These are phyloP conservation scores for Nestor notabilis DNA, from an alignment of 2,113 vertebrate species.

Conservation along the genomic window DNA sequence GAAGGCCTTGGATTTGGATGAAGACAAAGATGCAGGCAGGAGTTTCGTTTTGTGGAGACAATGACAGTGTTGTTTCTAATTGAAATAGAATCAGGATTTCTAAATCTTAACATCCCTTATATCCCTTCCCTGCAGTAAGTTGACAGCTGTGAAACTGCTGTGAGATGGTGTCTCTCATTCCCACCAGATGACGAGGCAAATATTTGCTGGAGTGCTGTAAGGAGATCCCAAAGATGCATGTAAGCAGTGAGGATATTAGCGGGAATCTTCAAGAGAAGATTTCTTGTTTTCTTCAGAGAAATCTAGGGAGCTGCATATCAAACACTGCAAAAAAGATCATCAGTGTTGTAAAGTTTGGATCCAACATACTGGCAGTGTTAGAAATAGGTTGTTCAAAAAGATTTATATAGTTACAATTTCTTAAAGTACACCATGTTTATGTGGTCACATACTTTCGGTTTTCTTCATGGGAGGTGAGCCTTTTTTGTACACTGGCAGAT, in stretches of 20 bases:
- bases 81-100: not conserved
- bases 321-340: not conserved
- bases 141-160: not conserved
- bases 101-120: not conserved
- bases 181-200: not conserved
- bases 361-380: not conserved
- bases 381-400: not conserved
- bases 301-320: not conserved
- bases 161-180: not conserved
- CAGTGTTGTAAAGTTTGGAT: not conserved
- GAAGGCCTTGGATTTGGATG: not conserved
- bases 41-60: not conserved
- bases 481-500: not conserved
- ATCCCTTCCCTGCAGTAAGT: not conserved
- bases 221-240: not conserved
- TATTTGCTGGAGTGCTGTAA: not conserved
- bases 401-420: not conserved
- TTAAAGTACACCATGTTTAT: not conserved
- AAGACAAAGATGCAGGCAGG: not conserved
- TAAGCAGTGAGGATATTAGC: not conserved
- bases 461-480: not conserved
- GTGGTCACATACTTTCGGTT: not conserved
- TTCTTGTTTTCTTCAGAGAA: not conserved
- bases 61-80: not conserved
- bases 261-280: not conserved